Conservation (phyloP, 2,888 invertebrate genomes). For the Andrena marginata region DNA sequence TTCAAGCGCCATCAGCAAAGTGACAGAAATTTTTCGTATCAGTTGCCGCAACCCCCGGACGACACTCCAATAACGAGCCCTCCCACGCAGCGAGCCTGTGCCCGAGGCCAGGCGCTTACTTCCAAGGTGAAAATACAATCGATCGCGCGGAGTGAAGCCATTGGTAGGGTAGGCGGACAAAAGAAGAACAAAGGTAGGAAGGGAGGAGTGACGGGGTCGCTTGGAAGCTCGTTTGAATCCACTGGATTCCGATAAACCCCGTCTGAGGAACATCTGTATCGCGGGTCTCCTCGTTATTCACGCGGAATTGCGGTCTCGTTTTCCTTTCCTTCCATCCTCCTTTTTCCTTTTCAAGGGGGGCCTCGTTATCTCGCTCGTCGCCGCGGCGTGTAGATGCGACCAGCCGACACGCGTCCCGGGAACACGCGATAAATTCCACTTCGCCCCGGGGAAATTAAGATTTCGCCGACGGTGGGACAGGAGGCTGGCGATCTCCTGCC, state of each 20-base stretch:
- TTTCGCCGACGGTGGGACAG: conserved; percentile 9
- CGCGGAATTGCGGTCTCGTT: conserved; percentile 11
- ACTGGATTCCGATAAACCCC: conserved; percentile 31
- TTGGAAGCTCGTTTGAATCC: conserved; percentile 26
- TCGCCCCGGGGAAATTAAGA: conserved; percentile 47
- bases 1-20: not conserved
- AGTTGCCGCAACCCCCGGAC: conserved; percentile 5
- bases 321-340: not conserved
- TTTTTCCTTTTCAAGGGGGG: not conserved
- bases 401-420: not conserved
- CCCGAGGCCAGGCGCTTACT: not conserved
- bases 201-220: not conserved
- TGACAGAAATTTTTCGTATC: conserved; percentile 21
- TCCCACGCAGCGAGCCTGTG: not conserved
- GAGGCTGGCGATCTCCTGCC: not conserved
- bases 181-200: conserved; percentile 11
- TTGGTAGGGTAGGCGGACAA: not conserved
- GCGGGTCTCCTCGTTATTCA: conserved; percentile 35
- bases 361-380: conserved; percentile 22
- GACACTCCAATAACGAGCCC: conserved; percentile 16
- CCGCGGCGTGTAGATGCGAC: conserved; percentile 2
- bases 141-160: conserved; percentile 6
- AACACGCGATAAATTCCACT: conserved; percentile 32
- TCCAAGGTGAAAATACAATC: conserved; percentile 42
- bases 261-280: conserved; percentile 29